Evolutionary conservation across 2,888 invertebrate species (phyloP).

Genomic region (Pollenia griseotomentosa): DNA sequence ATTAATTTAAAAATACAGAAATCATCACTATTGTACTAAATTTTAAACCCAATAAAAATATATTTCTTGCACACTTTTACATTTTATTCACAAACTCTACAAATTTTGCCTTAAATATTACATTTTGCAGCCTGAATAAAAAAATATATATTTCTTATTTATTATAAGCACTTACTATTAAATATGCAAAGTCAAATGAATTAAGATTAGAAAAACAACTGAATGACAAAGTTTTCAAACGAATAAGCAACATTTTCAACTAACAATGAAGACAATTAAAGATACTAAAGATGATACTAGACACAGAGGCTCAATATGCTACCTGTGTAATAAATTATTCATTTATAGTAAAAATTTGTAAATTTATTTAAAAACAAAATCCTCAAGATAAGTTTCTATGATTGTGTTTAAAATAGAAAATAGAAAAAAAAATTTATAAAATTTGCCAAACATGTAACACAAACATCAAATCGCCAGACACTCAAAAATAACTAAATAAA

Average conservation of each 20-base stretch:
- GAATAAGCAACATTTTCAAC: slow-evolving; percentile 15
- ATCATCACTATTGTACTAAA: too few relatives aligned
- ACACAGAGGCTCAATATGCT: slow-evolving; percentile 40
- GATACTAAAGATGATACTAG: slow-evolving; percentile 45
- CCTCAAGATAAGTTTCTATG: not conserved
- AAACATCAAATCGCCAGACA: slow-evolving; percentile 13
- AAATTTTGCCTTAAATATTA: not conserved
- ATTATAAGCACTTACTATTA: slow-evolving; percentile 21
- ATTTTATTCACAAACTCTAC: too few relatives aligned
- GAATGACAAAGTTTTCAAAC: slow-evolving; percentile 34
- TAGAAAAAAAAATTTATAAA: not conserved
- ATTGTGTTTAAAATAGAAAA: not conserved
- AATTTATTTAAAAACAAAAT: slow-evolving; percentile 54
- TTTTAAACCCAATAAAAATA: too few relatives aligned
- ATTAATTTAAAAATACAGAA: too few relatives aligned
- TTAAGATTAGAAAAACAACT: slow-evolving; percentile 44
- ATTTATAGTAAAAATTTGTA: slow-evolving; percentile 42
- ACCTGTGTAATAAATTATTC: slow-evolving; percentile 67
- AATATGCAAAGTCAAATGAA: slow-evolving; percentile 55
- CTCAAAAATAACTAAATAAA: slow-evolving; percentile 6
- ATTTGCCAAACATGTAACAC: slow-evolving; percentile 30
- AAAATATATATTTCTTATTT: slow-evolving; percentile 24
- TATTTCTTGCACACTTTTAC: too few relatives aligned
- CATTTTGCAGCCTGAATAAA: not conserved
- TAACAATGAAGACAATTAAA: slow-evolving; percentile 21